Evolutionary conservation across 2,797 vertebrate species (phyloP).

Genomic region (Notoglanidium macrostoma): DNA sequence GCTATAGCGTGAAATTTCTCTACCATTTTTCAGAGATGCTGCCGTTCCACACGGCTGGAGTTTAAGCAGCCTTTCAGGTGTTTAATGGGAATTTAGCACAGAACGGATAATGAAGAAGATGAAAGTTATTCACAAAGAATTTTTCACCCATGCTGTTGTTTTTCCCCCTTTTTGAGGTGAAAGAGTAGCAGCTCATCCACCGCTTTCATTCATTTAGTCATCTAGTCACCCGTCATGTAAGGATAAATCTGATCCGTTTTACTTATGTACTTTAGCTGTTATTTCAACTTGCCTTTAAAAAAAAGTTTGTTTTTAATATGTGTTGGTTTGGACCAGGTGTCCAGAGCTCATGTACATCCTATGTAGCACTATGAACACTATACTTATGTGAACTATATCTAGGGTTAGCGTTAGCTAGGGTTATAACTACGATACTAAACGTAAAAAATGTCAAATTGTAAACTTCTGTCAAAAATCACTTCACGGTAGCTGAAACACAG

Average conservation of each 20-base stretch:
- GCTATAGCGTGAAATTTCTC: neutral
- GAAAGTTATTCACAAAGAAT: conserved; percentile 24
- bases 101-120: conserved; percentile 10
- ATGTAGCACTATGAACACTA: neutral
- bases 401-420: no score
- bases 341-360: neutral
- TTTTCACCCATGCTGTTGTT: neutral
- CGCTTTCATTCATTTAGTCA: neutral
- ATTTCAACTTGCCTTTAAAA: neutral
- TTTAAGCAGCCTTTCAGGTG: conserved; percentile 5
- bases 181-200: neutral
- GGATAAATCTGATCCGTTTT: no score
- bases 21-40: neutral
- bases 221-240: neutral
- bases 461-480: neutral
- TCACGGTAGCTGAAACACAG: no score
- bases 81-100: conserved; percentile 30
- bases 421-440: neutral
- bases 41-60: neutral
- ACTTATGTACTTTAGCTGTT: neutral
- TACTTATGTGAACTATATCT: neutral
- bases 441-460: neutral
- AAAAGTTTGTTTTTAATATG: no score
- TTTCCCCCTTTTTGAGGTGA: no score
- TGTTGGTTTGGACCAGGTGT: neutral